A percentile compares a stretch with the other conserved stretches of the same genome.
phyloP scores from a whole-genome alignment of 2,888 invertebrate genomes.

The Gerosis bhagava region DNA sequence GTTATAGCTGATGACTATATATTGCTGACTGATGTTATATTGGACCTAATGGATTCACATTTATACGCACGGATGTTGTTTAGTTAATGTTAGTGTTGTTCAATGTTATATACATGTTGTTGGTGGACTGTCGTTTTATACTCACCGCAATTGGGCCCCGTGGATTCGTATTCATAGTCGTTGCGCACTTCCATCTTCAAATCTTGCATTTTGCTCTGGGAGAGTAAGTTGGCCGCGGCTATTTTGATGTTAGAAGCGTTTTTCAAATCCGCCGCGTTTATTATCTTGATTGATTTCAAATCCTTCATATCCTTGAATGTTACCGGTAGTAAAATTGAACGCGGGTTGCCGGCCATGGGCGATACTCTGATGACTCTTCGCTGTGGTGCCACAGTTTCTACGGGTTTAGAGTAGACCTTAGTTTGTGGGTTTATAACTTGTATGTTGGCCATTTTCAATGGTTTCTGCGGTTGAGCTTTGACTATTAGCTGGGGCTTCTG shows the following conservation, averaged over 20 bases:
- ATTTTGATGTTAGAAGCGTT: slow-evolving; percentile 78
- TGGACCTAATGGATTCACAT: too few relatives aligned
- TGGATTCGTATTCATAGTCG: slow-evolving; percentile 66
- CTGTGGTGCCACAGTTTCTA: slow-evolving; percentile 68
- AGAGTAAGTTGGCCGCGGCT: slow-evolving; percentile 73
- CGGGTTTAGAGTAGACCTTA: slow-evolving; percentile 73
- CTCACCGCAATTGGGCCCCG: slow-evolving; percentile 33
- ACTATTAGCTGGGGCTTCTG: slow-evolving; percentile 71
- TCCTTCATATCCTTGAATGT: slow-evolving; percentile 87
- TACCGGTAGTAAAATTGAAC: slow-evolving; percentile 88
- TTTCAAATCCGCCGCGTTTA: slow-evolving; percentile 84
- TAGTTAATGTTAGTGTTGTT: too few relatives aligned
- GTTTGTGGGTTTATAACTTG: slow-evolving; percentile 65
- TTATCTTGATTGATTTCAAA: slow-evolving; percentile 87
- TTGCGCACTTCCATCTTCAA: slow-evolving; percentile 58
- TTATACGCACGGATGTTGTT: too few relatives aligned
- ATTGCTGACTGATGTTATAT: too few relatives aligned
- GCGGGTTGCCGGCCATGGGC: slow-evolving; percentile 77
- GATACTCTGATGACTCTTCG: slow-evolving; percentile 69
- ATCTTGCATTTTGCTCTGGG: slow-evolving; percentile 71
- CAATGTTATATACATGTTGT: too few relatives aligned
- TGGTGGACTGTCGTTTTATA: too few relatives aligned
- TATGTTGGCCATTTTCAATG: slow-evolving; percentile 68
- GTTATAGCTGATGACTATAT: too few relatives aligned
- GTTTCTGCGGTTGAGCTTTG: slow-evolving; percentile 71